Evolutionary conservation across 2,113 vertebrate genomes (phyloP).

Genomic region (Mus musculus): DNA sequence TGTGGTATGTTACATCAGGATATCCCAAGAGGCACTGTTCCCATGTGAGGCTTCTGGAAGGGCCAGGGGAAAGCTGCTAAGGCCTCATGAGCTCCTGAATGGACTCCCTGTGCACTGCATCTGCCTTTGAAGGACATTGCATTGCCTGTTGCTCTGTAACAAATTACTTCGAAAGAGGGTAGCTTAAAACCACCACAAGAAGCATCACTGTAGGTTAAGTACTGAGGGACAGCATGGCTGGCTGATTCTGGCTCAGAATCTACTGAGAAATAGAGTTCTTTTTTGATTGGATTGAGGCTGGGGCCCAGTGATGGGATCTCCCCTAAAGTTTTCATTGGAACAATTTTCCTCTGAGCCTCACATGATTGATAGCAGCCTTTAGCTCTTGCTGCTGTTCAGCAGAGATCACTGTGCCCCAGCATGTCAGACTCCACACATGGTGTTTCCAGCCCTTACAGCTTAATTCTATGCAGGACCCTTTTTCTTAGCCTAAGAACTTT

Average conservation of each 20-base stretch:
- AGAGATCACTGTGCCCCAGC: background rate
- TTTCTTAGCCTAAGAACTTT: background rate
- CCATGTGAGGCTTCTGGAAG: background rate
- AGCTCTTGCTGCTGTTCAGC: background rate
- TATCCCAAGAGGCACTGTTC: background rate
- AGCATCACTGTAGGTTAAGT: background rate
- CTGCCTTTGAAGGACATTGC: background rate
- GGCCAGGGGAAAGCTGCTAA: background rate
- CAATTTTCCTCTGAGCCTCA: background rate
- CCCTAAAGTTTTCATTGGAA: background rate
- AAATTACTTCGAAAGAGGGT: background rate
- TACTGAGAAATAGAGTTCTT: background rate
- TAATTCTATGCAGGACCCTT: background rate
- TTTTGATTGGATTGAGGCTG: background rate
- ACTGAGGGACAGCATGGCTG: background rate
- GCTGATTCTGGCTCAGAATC: background rate
- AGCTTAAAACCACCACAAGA: background rate
- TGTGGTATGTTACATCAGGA: background rate
- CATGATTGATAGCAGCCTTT: background rate
- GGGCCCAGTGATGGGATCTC: background rate
- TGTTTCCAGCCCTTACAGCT: background rate
- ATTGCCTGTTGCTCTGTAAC: background rate
- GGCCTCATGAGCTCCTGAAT: background rate
- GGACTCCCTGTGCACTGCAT: background rate
- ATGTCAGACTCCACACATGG: background rate